A percentile compares a stretch with the other conserved stretches of the same genome.
phyloP scores from a whole-genome alignment of 2,888 invertebrate genomes.

The Cerceris ruficornis region DNA sequence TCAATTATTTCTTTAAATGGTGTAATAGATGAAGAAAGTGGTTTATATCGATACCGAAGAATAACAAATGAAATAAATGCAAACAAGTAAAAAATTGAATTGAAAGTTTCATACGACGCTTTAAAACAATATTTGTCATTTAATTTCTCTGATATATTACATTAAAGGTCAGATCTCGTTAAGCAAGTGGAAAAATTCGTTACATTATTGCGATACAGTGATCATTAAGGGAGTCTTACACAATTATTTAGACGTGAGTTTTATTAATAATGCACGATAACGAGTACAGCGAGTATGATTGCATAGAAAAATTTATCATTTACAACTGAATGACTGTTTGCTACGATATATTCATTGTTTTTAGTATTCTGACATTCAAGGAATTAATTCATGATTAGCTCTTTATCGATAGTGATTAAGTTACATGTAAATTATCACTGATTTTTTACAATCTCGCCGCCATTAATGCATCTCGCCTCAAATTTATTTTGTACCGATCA shows the following conservation, averaged over 20 bases:
- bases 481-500: too few species aligned
- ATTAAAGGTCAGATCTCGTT: neutral
- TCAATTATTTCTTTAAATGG: too few species aligned
- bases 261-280: conserved; percentile 5
- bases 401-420: too few species aligned
- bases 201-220: neutral
- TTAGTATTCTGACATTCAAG: neutral
- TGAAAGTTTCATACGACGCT: neutral
- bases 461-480: too few species aligned
- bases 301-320: conserved; percentile 10
- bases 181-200: neutral
- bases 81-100: neutral
- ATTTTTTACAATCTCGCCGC: too few species aligned
- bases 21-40: too few species aligned
- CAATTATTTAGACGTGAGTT: neutral
- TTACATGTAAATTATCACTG: too few species aligned
- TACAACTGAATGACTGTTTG: neutral
- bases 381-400: neutral
- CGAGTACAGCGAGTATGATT: conserved; percentile 6
- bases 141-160: too few species aligned
- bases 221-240: neutral
- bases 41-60: too few species aligned
- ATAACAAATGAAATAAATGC: neutral
- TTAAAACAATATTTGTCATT: too few species aligned
- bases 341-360: neutral